Evolutionary conservation across 2,113 vertebrate species (phyloP).

Genomic region (Limanda limanda): DNA sequence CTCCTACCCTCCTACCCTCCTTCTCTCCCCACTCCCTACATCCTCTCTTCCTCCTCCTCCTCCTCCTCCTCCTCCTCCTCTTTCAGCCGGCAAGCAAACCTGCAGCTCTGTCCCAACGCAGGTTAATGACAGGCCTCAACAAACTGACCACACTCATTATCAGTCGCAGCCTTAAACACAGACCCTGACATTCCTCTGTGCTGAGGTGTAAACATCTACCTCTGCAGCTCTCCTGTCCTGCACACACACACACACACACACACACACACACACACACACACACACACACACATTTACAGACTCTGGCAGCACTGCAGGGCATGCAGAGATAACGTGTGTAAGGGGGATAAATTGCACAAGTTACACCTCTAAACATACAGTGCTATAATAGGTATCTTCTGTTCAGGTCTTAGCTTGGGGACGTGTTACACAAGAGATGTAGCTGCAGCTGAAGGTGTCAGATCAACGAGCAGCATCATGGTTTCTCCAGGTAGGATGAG

Average conservation of each 20-base stretch:
- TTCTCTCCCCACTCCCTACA: background rate
- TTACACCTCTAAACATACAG: conserved; percentile 10
- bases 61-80: conserved; percentile 25
- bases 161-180: conserved; percentile 77
- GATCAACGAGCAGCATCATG: conserved; percentile 15
- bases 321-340: conserved; percentile 1
- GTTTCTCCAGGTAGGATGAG: conserved; percentile 19
- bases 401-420: background rate
- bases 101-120: conserved; percentile 44
- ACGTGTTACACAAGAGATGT: too few species aligned
- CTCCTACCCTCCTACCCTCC: conserved; percentile 30
- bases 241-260: conserved; percentile 18
- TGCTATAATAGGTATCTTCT: background rate
- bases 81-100: conserved; percentile 34
- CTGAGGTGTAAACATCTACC: conserved; percentile 80
- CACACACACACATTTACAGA: background rate
- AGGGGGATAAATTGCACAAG: background rate
- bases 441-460: background rate
- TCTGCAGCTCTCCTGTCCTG: conserved; percentile 47
- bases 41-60: conserved; percentile 10
- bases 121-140: conserved; percentile 80
- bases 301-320: conserved; percentile 4
- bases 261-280: conserved; percentile 9
- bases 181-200: conserved; percentile 74
- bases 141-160: conserved; percentile 80